Evolutionary conservation across 2,888 invertebrate genomes (phyloP).

Genomic region (Cephus rjabovi): DNA sequence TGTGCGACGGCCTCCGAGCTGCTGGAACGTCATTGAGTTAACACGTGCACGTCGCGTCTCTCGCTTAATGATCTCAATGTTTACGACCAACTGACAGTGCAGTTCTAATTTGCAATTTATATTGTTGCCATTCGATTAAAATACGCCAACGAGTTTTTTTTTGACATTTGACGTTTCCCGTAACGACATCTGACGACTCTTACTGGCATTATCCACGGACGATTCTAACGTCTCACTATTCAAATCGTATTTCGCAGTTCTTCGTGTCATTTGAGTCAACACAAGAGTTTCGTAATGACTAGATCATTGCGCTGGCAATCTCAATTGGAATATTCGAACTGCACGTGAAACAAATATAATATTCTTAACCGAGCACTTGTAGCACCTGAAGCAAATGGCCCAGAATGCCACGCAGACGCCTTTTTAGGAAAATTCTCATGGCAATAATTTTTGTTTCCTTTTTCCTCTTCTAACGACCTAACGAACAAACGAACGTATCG

Average conservation of each 20-base stretch:
- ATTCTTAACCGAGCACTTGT: not conserved
- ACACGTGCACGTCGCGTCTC: not conserved
- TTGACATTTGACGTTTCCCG: not conserved
- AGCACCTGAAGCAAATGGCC: not conserved
- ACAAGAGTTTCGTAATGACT: constrained; percentile 44
- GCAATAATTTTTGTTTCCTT: not conserved
- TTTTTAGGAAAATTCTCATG: not conserved
- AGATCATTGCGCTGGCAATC: constrained; percentile 47
- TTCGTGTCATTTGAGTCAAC: constrained; percentile 25
- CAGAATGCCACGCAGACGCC: not conserved
- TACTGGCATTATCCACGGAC: not conserved
- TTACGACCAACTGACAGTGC: not conserved
- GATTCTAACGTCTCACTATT: not conserved
- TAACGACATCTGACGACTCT: not conserved
- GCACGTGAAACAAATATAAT: not conserved
- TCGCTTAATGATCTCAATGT: not conserved
- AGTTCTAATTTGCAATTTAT: not conserved
- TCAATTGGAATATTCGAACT: constrained; percentile 9
- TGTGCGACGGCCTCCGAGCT: constrained; percentile 31
- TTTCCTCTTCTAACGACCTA: not conserved
- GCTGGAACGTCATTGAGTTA: not conserved
- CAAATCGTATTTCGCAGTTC: not conserved
- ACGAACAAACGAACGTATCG: not conserved
- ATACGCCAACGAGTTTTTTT: not conserved
- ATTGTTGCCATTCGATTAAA: not conserved